Percentiles rank a stretch among this genome's conserved stretches.
Conservation (phyloP, 35 echinoderm and acorn worm species). For the Lytechinus pictus region DNA sequence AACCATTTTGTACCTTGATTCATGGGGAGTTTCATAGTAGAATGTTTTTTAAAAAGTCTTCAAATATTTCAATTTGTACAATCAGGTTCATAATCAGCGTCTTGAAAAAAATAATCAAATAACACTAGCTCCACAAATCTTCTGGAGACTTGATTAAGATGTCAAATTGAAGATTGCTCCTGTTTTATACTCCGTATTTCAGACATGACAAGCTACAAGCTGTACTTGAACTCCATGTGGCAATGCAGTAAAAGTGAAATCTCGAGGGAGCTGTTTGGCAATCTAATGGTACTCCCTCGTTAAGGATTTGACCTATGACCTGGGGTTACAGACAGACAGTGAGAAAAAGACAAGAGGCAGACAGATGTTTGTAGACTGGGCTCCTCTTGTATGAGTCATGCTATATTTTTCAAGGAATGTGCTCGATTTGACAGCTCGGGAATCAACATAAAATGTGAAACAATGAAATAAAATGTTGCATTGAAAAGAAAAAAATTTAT, state of each 20-base stretch:
- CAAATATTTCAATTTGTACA: too few relatives aligned
- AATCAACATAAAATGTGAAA: not conserved
- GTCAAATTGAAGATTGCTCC: not conserved
- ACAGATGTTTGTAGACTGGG: not conserved
- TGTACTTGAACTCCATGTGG: not conserved
- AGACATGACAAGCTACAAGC: not conserved
- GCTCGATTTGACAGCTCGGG: not conserved
- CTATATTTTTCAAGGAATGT: not conserved
- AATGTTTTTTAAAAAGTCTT: too few relatives aligned
- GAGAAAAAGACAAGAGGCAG: not conserved
- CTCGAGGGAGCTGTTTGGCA: not conserved
- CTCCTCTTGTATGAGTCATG: not conserved
- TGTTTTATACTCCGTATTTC: not conserved
- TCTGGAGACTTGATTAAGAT: not conserved
- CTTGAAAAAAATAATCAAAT: too few relatives aligned
- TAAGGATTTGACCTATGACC: not conserved
- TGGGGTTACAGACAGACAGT: not conserved
- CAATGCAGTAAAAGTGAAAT: not conserved
- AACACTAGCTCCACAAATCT: too few relatives aligned
- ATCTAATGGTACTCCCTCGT: not conserved
- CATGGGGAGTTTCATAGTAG: too few relatives aligned
- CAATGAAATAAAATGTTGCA: not conserved
- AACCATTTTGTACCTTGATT: too few relatives aligned
- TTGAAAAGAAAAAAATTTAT: too few relatives aligned
- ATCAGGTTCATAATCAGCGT: too few relatives aligned